These are phyloP conservation scores for Cataglyphis altisquamis DNA, from an alignment of 2,888 invertebrate species.

Conservation along the genomic window DNA sequence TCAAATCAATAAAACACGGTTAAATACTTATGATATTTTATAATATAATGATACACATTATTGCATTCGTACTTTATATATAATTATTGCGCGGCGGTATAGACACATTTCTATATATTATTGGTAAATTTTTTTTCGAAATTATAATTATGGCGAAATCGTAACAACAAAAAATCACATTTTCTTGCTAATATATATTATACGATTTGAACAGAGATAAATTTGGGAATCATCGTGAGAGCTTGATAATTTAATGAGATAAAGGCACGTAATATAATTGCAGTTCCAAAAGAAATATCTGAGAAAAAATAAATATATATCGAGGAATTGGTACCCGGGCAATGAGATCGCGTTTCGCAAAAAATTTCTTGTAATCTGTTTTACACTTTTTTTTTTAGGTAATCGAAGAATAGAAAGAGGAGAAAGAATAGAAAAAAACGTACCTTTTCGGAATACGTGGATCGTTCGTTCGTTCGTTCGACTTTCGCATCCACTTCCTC, in stretches of 20 bases:
- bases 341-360: neutral
- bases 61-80: neutral
- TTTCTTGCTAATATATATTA: neutral
- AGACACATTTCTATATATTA: neutral
- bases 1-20: neutral
- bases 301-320: neutral
- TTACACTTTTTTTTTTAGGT: neutral
- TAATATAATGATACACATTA: neutral
- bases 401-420: neutral
- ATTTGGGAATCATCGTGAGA: neutral
- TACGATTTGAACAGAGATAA: neutral
- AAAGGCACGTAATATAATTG: neutral
- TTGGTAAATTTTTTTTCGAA: neutral
- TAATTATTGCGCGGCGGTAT: neutral
- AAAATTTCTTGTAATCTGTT: neutral
- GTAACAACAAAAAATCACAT: neutral
- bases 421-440: conserved; percentile 7
- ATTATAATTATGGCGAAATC: neutral
- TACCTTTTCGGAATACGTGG: conserved; percentile 60
- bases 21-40: neutral
- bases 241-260: neutral
- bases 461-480: conserved; percentile 71
- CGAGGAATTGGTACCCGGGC: neutral
- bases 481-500: conserved; percentile 47
- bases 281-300: neutral